Evolutionary conservation across 2,888 invertebrate genomes (phyloP).

Genomic region (Parthenolecanium corni): DNA sequence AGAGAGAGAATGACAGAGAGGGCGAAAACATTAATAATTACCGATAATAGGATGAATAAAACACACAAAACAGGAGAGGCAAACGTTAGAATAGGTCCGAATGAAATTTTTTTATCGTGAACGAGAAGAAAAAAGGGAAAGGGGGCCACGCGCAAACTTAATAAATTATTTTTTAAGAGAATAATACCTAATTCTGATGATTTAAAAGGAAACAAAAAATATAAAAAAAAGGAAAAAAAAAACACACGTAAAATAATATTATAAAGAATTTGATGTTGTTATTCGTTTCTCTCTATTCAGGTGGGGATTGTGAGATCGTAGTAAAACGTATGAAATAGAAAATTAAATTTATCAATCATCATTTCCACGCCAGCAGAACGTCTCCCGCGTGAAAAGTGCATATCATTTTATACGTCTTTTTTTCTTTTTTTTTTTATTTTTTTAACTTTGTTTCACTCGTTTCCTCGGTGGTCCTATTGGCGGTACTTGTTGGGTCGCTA

Average conservation of each 20-base stretch:
- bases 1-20: too few species aligned
- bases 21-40: too few species aligned
- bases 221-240: background rate
- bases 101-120: background rate
- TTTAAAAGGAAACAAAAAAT: background rate
- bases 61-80: too few species aligned
- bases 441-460: slow-evolving; percentile 53
- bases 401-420: background rate
- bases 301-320: slow-evolving; percentile 24
- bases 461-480: slow-evolving; percentile 96
- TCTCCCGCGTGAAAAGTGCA: slow-evolving; percentile 3
- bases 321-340: slow-evolving; percentile 19
- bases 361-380: too few species aligned
- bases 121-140: background rate
- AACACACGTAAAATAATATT: background rate
- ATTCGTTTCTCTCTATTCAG: slow-evolving; percentile 11
- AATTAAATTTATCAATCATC: slow-evolving; percentile 1
- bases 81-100: too few species aligned
- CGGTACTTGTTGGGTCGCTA: slow-evolving; percentile 97
- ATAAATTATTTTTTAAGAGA: background rate
- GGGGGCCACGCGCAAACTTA: background rate
- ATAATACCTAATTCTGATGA: background rate
- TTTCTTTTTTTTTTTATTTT: background rate
- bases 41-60: too few species aligned
- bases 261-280: slow-evolving; percentile 7